These are phyloP conservation scores for Limanda limanda DNA, from an alignment of 2,113 vertebrate species.

Conservation along the genomic window DNA sequence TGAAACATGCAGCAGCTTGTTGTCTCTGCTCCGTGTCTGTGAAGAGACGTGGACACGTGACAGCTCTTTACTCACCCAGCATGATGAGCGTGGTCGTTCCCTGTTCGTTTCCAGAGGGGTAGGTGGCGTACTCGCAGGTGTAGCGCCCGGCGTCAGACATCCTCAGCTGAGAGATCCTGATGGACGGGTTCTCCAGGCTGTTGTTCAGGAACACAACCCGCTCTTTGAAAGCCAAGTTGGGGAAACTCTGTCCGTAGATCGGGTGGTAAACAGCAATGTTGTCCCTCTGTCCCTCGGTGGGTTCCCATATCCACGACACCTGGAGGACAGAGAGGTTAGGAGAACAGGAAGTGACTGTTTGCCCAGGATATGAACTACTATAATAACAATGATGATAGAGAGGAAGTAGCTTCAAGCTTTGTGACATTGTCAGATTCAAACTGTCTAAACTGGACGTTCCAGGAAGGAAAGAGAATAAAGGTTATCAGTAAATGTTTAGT, in stretches of 20 bases:
- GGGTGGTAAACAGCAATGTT: constrained; percentile 88
- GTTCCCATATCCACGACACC: constrained; percentile 86
- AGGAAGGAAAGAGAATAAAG: constrained; percentile 31
- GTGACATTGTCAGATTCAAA: constrained; percentile 38
- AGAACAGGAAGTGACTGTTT: background rate
- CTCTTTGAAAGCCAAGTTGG: constrained; percentile 66
- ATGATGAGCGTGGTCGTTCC: constrained; percentile 82
- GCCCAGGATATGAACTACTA: background rate
- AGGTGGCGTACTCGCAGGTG: constrained; percentile 88
- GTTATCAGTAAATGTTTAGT: constrained; percentile 55
- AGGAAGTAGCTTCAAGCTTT: constrained; percentile 22
- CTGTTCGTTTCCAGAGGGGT: constrained; percentile 85
- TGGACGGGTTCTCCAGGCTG: constrained; percentile 81
- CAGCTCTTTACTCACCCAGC: constrained; percentile 73
- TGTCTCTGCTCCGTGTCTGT: no score
- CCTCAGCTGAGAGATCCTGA: constrained; percentile 76
- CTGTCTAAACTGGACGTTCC: constrained; percentile 4
- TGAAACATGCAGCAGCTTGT: no score
- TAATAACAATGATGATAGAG: no score
- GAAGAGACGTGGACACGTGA: no score
- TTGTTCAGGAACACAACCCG: constrained; percentile 76
- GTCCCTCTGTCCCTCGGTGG: constrained; percentile 61
- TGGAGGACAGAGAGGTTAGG: background rate
- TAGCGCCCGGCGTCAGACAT: constrained; percentile 87
- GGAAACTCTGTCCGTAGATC: constrained; percentile 80